phyloP scores from a whole-genome alignment of 2,888 invertebrate species.

The Lepidonotus clava region DNA sequence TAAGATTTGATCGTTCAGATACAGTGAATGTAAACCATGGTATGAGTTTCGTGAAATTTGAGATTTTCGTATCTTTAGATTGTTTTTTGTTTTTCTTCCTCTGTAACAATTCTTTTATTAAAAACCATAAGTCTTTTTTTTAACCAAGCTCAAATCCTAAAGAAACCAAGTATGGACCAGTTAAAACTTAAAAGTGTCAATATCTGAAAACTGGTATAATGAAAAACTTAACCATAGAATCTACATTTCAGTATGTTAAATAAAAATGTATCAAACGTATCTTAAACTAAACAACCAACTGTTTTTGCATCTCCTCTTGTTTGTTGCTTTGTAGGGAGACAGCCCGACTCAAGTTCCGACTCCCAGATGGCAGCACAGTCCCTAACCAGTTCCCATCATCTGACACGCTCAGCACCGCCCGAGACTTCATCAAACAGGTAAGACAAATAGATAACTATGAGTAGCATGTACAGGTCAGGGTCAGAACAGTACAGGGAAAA shows the following conservation, averaged over 20 bases:
- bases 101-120: too few species aligned
- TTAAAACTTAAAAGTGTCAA: constrained; percentile 15
- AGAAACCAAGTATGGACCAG: neutral
- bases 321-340: constrained; percentile 79
- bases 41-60: too few species aligned
- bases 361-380: constrained; percentile 90
- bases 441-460: neutral
- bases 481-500: neutral
- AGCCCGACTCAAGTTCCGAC: constrained; percentile 91
- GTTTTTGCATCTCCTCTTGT: neutral
- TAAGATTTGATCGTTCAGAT: too few species aligned
- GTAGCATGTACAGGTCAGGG: neutral
- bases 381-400: constrained; percentile 87
- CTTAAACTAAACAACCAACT: neutral
- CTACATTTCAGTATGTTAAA: too few species aligned
- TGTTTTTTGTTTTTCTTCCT: too few species aligned
- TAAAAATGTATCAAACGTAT: too few species aligned
- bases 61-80: too few species aligned
- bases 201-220: neutral
- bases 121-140: neutral
- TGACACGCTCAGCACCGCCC: constrained; percentile 84
- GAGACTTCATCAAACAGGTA: constrained; percentile 68
- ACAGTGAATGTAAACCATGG: too few species aligned
- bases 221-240: too few species aligned
- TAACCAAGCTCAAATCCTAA: neutral